Conservation (phyloP, 2,797 vertebrate genomes). For the Heteromormyrus szaboi region DNA sequence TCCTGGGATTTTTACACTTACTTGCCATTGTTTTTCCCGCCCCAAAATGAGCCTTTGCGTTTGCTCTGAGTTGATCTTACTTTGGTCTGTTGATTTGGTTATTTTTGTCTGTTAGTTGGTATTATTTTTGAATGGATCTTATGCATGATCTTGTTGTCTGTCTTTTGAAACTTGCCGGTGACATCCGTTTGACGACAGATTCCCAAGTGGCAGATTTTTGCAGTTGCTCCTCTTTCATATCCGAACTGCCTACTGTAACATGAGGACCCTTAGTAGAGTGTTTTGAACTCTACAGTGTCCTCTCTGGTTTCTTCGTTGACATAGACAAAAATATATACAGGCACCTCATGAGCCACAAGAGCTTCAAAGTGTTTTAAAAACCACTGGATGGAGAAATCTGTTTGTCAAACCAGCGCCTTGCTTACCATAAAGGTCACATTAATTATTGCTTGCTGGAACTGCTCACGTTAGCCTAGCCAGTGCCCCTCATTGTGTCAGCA, state of each 20-base stretch:
- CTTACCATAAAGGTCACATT: neutral
- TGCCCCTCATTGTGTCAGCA: neutral
- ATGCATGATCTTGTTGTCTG: constrained; percentile 11
- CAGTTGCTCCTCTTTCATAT: constrained; percentile 1
- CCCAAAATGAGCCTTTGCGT: neutral
- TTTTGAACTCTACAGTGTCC: neutral
- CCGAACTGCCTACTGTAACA: neutral
- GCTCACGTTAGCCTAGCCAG: neutral
- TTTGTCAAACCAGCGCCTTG: constrained; percentile 8
- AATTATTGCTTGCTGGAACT: neutral
- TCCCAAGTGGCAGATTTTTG: neutral
- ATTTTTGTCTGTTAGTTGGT: neutral
- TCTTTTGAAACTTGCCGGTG: neutral
- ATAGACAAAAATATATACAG: neutral
- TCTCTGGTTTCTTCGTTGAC: neutral
- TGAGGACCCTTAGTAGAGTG: neutral
- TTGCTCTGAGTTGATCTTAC: neutral
- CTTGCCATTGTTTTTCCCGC: neutral
- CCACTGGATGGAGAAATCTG: constrained; percentile 9
- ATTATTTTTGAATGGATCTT: constrained; percentile 7
- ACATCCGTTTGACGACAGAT: constrained; percentile 8
- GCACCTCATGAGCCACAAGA: neutral
- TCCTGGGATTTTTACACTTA: constrained; percentile 14
- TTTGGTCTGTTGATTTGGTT: neutral
- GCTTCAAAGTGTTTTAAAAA: neutral